phyloP scores from a whole-genome alignment of 64 coral and sea anemone species.

The Montipora capricornis region DNA sequence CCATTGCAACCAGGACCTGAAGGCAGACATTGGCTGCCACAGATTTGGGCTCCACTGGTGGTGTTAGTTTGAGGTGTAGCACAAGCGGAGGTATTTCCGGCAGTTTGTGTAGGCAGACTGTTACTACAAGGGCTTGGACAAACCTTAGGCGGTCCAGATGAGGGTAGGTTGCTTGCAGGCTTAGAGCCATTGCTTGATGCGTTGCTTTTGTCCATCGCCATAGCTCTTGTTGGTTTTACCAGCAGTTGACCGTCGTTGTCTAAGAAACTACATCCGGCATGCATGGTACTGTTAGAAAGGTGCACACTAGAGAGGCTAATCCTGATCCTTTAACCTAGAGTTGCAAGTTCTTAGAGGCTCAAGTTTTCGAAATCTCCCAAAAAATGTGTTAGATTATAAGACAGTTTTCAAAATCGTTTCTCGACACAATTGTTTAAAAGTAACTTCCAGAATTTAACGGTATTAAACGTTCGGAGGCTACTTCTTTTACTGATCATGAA shows the following conservation, averaged over 20 bases:
- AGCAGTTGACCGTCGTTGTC: slow-evolving; percentile 23
- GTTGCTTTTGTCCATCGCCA: slow-evolving; percentile 15
- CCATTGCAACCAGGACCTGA: background rate
- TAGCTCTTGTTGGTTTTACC: slow-evolving; percentile 14
- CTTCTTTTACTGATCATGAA: too few relatives aligned
- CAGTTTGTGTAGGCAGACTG: background rate
- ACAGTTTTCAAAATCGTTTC: background rate
- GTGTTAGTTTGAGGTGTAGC: background rate
- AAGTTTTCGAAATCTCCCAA: background rate
- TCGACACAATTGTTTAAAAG: too few relatives aligned
- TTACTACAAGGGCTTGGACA: background rate
- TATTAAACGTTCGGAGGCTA: too few relatives aligned
- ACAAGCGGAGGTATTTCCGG: background rate
- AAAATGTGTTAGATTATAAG: background rate
- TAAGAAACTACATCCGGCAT: background rate
- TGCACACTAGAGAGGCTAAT: background rate
- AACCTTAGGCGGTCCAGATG: background rate
- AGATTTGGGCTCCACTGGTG: background rate
- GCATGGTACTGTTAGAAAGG: background rate
- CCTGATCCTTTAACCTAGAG: too few relatives aligned
- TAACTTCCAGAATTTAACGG: too few relatives aligned
- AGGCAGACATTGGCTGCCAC: background rate
- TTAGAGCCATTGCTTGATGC: slow-evolving; percentile 15
- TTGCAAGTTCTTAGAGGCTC: too few relatives aligned
- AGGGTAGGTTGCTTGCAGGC: background rate